Percentiles rank a stretch among this genome's conserved stretches.
Conservation (phyloP, 2,113 vertebrate species). For the Muntiacus muntjak region DNA sequence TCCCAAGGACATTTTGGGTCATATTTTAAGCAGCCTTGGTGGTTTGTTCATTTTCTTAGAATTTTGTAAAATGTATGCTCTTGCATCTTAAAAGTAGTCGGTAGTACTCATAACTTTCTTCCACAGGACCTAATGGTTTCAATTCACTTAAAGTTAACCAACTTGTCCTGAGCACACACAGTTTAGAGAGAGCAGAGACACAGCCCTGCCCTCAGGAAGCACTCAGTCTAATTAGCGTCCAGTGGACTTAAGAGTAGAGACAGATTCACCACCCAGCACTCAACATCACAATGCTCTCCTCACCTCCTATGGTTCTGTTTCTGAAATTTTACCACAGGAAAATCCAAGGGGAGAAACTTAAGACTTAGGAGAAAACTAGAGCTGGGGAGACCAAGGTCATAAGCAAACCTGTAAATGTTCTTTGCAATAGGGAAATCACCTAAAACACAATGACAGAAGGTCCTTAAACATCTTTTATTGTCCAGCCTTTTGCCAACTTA, state of each 20-base stretch:
- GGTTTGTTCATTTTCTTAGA: background rate
- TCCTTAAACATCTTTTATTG: background rate
- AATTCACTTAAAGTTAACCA: background rate
- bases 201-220: background rate
- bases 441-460: background rate
- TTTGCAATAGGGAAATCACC: background rate
- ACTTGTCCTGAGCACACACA: too few relatives aligned
- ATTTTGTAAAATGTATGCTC: background rate
- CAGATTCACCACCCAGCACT: background rate
- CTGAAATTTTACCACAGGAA: constrained; percentile 5
- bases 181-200: background rate
- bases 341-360: background rate
- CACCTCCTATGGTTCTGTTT: background rate
- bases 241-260: background rate
- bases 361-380: background rate
- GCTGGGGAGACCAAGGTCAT: background rate
- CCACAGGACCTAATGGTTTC: background rate
- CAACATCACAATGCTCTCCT: background rate
- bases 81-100: background rate
- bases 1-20: background rate
- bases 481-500: background rate
- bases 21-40: background rate
- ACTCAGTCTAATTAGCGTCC: background rate
- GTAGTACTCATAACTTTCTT: background rate
- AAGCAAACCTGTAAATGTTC: background rate